phyloP scores from a whole-genome alignment of 2,888 invertebrate species.

The Thumatha senex region DNA sequence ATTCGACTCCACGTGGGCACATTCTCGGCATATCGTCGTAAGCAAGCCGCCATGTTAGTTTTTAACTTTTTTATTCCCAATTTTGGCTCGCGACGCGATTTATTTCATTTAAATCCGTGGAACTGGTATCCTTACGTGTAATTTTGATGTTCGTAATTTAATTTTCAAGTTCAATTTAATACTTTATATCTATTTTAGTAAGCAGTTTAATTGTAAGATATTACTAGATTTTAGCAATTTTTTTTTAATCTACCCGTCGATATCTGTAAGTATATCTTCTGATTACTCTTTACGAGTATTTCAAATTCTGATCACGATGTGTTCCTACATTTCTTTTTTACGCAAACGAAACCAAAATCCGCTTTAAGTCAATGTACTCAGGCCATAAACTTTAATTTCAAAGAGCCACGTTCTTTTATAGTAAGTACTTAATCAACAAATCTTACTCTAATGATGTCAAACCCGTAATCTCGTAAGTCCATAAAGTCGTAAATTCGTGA shows the following conservation, averaged over 20 bases:
- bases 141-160: slow-evolving; percentile 18
- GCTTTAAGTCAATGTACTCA: slow-evolving; percentile 25
- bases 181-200: too few relatives aligned
- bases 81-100: slow-evolving; percentile 27
- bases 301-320: slow-evolving; percentile 5
- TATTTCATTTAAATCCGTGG: slow-evolving; percentile 29
- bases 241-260: too few relatives aligned
- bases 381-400: slow-evolving; percentile 22
- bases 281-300: neutral
- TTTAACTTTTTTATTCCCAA: slow-evolving; percentile 26
- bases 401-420: slow-evolving; percentile 29
- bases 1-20: slow-evolving; percentile 68
- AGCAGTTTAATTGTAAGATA: too few relatives aligned
- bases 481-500: slow-evolving; percentile 5
- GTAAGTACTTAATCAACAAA: slow-evolving; percentile 25
- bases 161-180: slow-evolving; percentile 7
- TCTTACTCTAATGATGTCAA: slow-evolving; percentile 38
- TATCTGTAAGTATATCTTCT: too few relatives aligned
- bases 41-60: slow-evolving; percentile 40
- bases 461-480: slow-evolving; percentile 1
- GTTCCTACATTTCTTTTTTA: slow-evolving; percentile 8
- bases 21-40: slow-evolving; percentile 72
- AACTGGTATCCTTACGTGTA: slow-evolving; percentile 17
- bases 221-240: too few relatives aligned
- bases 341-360: slow-evolving; percentile 21